Evolutionary conservation across 2,113 vertebrate genomes (phyloP), one percentile per base, ranked within the genome.

Genomic region (Aix galericulata): DNA sequence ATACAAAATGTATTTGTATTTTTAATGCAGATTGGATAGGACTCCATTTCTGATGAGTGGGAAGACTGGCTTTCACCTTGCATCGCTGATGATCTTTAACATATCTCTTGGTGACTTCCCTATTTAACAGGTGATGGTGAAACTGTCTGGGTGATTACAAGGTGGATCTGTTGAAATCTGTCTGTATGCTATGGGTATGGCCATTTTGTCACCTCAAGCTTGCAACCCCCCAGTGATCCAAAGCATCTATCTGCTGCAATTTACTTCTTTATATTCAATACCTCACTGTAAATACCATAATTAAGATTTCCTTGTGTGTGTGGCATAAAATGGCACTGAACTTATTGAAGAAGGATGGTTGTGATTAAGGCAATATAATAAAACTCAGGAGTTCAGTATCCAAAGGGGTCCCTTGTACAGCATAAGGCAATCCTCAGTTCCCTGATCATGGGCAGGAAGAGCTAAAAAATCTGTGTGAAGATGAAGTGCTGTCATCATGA

Each of bases 331-430:
- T 82, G 96, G 88, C 92, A 96, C 92, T 53, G 53, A 66, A 18
- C 9, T 81, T 55, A 66, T 6, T 48, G 76, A 81, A 42, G 36
- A 63, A 83, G 40, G 31, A 27, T 34, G 23, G 38, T 83, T 66
- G 68, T 75, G 62, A 62, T 73, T 84, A 96, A 97, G 96, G 96
- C 95, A 94, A 14, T 3, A 34, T 31, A n/a, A 12, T 76, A 53
- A 88, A 94, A 66, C 20, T 38, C 18, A 59, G 62, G 48, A 76
- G 38, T 60, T 91, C 52, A 58, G 38, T 55, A 29, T 14, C 50
- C 34, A 44, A 46, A 67, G n/a, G 27, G 5, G 9, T n/a, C 14
- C 36, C 40, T 67, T 55, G 38, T 34, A 16, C 46, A 56, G 32
- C 4, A 7, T 48, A 36, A 90, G 11, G 68, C 0, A 1, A 83